Evolutionary conservation across 2,113 vertebrate genomes (phyloP).

Genomic region (Silurus meridionalis): DNA sequence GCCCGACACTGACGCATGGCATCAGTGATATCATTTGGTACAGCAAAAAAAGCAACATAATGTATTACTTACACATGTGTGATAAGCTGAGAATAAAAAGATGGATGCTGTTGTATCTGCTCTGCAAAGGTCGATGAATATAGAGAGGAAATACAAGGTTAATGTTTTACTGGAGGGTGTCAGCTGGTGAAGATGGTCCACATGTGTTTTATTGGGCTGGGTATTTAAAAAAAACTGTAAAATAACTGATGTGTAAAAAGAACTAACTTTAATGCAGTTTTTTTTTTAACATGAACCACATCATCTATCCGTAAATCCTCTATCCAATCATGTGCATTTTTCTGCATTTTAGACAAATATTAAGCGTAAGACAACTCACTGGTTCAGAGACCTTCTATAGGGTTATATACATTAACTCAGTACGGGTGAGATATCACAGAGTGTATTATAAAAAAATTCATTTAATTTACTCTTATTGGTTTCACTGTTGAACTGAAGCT

Average conservation of each 20-base stretch:
- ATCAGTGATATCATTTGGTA: conserved; percentile 51
- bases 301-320: background rate
- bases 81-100: conserved; percentile 50
- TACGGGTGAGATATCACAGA: background rate
- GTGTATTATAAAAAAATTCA: background rate
- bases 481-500: background rate
- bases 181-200: background rate
- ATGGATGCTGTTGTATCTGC: conserved; percentile 41
- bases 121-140: background rate
- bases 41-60: conserved; percentile 50
- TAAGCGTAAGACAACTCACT: background rate
- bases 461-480: background rate
- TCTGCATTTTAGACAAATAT: background rate
- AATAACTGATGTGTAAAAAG: background rate
- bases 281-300: background rate
- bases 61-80: conserved; percentile 52
- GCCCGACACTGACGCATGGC: conserved; percentile 57
- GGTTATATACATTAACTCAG: background rate
- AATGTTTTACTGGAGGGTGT: background rate
- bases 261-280: background rate
- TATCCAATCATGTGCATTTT: background rate
- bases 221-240: background rate
- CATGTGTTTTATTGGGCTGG: background rate
- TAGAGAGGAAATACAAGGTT: conserved; percentile 1
- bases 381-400: background rate